phyloP scores from a whole-genome alignment of 2,113 vertebrate genomes.

The Diglossa brunneiventris region DNA sequence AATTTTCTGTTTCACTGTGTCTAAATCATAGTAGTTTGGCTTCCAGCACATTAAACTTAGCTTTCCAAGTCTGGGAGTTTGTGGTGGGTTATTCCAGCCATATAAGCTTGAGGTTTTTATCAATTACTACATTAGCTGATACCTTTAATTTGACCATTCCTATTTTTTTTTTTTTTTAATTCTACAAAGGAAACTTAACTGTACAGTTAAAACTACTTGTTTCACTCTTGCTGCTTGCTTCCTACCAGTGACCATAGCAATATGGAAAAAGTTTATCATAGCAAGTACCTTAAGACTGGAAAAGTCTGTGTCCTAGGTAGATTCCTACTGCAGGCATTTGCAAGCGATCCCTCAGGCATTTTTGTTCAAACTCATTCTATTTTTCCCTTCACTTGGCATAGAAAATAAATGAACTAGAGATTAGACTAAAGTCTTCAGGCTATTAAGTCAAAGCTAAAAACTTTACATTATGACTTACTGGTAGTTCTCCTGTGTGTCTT shows the following conservation, averaged over 20 bases:
- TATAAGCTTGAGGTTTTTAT: neutral
- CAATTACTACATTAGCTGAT: neutral
- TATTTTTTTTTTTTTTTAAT: neutral
- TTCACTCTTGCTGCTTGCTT: neutral
- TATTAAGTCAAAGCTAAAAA: neutral
- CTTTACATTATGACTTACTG: neutral
- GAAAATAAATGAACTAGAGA: constrained; percentile 27
- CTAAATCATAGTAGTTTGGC: neutral
- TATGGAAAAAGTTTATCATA: neutral
- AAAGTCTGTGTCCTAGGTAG: neutral
- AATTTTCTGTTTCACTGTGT: neutral
- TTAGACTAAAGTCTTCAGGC: neutral
- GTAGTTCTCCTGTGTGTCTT: neutral
- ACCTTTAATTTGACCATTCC: neutral
- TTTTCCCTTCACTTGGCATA: constrained; percentile 11
- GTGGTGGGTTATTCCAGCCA: neutral
- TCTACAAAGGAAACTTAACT: neutral
- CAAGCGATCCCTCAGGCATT: neutral
- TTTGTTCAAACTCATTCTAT: neutral
- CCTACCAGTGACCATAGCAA: neutral
- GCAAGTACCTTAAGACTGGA: neutral
- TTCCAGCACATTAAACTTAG: neutral
- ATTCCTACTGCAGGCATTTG: neutral
- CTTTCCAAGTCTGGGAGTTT: neutral
- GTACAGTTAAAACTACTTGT: neutral